Evolutionary conservation across 2,888 invertebrate species (phyloP).

Genomic region (Teleogryllus oceanicus): DNA sequence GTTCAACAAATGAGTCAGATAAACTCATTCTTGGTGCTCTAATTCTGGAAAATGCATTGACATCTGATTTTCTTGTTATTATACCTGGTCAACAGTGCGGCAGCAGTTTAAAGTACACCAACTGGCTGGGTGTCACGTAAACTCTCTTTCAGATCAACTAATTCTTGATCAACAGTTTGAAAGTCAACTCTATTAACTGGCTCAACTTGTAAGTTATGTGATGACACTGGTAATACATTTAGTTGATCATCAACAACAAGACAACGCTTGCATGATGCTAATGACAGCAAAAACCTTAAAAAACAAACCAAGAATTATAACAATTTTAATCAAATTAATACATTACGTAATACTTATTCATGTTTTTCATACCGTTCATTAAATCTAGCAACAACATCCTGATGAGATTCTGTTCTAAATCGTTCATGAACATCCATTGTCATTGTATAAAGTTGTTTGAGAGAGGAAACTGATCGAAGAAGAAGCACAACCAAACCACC

Average conservation of each 20-base stretch:
- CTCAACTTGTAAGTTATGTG: slow-evolving; percentile 77
- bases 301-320: slow-evolving; percentile 25
- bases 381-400: slow-evolving; percentile 87
- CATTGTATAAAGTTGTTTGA: slow-evolving; percentile 92
- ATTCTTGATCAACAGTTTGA: slow-evolving; percentile 56
- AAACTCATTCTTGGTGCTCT: neutral
- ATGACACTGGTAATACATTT: slow-evolving; percentile 86
- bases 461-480: slow-evolving; percentile 76
- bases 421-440: slow-evolving; percentile 98
- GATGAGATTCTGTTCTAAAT: slow-evolving; percentile 92
- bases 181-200: slow-evolving; percentile 55
- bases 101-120: slow-evolving; percentile 83
- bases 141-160: slow-evolving; percentile 74
- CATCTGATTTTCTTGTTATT: neutral
- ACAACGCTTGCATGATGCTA: slow-evolving; percentile 82
- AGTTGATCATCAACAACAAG: slow-evolving; percentile 93
- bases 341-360: neutral
- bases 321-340: neutral
- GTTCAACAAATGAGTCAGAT: too few relatives aligned
- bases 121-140: slow-evolving; percentile 89
- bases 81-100: slow-evolving; percentile 83
- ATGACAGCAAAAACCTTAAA: slow-evolving; percentile 73
- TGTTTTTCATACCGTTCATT: slow-evolving; percentile 73
- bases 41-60: neutral
- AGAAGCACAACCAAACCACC: slow-evolving; percentile 90